Conservation (phyloP, 1,140 invertebrate genomes). For the Thereuonema tuberculata region DNA sequence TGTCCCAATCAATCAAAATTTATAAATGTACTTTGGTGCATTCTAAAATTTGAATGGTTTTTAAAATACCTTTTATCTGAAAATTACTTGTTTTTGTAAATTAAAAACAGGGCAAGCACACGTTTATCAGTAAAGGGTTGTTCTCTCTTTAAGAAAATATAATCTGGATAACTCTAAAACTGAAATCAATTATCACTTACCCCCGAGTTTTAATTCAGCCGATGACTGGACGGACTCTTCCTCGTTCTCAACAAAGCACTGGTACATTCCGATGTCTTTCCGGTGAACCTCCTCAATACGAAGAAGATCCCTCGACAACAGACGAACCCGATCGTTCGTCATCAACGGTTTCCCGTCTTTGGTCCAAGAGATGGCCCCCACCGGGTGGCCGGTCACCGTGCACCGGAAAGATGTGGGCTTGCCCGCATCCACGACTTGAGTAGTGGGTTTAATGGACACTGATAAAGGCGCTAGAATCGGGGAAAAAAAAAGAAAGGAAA, state of each 20-base stretch:
- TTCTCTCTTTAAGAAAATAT: too few relatives aligned
- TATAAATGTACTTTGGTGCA: too few relatives aligned
- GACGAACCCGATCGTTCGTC: constrained; percentile 22
- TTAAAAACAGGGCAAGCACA: too few relatives aligned
- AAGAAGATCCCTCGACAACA: constrained; percentile 15
- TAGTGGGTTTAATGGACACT: constrained; percentile 25
- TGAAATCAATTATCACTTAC: constrained; percentile 20
- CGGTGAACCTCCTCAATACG: constrained; percentile 22
- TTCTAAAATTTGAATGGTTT: too few relatives aligned
- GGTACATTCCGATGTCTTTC: constrained; percentile 36
- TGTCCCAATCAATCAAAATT: too few relatives aligned
- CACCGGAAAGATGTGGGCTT: constrained; percentile 17
- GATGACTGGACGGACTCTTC: constrained; percentile 28
- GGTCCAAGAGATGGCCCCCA: constrained; percentile 2
- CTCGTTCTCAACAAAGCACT: constrained; percentile 31
- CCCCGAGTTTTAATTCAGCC: constrained; percentile 30
- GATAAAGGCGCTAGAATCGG: constrained; percentile 24
- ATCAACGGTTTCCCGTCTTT: constrained; percentile 34
- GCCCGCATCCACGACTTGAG: constrained; percentile 27
- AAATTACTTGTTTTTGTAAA: too few relatives aligned
- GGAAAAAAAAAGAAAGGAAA: neutral
- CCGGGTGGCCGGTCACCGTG: constrained; percentile 5
- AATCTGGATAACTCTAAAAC: too few relatives aligned
- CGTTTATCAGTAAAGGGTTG: too few relatives aligned
- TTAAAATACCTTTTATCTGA: too few relatives aligned